phyloP scores from a whole-genome alignment of 2,888 invertebrate genomes.

The Metopia argyrocephala region DNA sequence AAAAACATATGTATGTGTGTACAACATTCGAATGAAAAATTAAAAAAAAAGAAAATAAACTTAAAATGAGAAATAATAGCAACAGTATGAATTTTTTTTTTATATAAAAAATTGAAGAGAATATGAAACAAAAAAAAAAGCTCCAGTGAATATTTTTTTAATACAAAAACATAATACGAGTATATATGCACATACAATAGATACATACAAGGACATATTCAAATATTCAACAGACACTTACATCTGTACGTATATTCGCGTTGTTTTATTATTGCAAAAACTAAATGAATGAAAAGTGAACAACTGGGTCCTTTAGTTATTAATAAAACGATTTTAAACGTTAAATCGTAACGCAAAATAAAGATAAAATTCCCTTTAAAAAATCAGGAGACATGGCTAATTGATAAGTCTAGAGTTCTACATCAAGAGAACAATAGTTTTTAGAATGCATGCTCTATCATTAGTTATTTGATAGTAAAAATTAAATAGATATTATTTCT shows the following conservation, averaged over 20 bases:
- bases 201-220: not conserved
- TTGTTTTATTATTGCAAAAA: constrained; percentile 4
- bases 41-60: too few relatives aligned
- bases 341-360: constrained; percentile 65
- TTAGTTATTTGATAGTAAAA: too few relatives aligned
- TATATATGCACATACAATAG: not conserved
- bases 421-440: too few relatives aligned
- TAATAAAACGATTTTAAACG: constrained; percentile 42
- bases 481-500: too few relatives aligned
- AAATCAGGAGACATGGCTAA: too few relatives aligned
- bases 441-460: too few relatives aligned
- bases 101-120: not conserved
- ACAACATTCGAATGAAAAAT: not conserved
- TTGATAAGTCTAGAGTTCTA: too few relatives aligned
- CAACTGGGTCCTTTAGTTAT: constrained; percentile 38
- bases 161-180: not conserved
- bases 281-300: constrained; percentile 16
- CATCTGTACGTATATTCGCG: not conserved
- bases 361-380: too few relatives aligned
- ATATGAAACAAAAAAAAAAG: not conserved
- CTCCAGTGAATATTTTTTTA: not conserved
- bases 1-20: not conserved
- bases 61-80: not conserved
- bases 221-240: not conserved
- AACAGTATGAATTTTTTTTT: not conserved